Conservation (phyloP, 2,113 vertebrate genomes). For the Halichoerus grypus region DNA sequence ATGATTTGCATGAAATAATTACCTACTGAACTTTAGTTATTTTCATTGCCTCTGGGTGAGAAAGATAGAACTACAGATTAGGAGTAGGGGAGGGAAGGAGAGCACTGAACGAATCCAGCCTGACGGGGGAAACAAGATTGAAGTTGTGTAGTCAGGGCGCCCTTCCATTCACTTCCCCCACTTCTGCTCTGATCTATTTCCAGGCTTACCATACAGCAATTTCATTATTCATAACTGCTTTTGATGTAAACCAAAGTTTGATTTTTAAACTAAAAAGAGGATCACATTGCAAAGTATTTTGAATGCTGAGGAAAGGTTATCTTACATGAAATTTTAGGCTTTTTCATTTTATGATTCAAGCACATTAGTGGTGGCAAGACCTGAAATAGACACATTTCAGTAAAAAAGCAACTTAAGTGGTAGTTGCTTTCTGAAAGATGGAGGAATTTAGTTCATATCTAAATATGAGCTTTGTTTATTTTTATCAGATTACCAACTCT, state of each 20-base stretch:
- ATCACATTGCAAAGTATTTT: constrained; percentile 73
- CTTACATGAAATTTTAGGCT: constrained; percentile 69
- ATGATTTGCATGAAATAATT: neutral
- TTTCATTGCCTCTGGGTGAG: neutral
- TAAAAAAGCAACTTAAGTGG: constrained; percentile 54
- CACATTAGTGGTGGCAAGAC: constrained; percentile 72
- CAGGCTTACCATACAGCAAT: constrained; percentile 23
- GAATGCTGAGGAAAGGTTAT: constrained; percentile 68
- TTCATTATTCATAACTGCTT: constrained; percentile 51
- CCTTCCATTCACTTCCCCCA: neutral
- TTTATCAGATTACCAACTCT: constrained; percentile 81
- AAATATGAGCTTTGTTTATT: constrained; percentile 80
- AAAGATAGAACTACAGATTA: neutral
- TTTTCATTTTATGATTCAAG: constrained; percentile 76
- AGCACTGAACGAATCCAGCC: neutral
- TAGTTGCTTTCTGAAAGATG: constrained; percentile 73
- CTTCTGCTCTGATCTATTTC: constrained; percentile 35
- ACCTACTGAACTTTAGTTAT: neutral
- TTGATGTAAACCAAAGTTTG: constrained; percentile 70
- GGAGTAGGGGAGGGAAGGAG: neutral
- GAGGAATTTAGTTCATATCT: constrained; percentile 71
- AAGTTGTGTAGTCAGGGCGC: neutral
- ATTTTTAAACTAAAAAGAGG: constrained; percentile 65
- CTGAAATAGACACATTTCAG: constrained; percentile 70
- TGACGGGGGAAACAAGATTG: neutral